Evolutionary conservation across 2,888 invertebrate species (phyloP).

Genomic region (Apodemia duryi): DNA sequence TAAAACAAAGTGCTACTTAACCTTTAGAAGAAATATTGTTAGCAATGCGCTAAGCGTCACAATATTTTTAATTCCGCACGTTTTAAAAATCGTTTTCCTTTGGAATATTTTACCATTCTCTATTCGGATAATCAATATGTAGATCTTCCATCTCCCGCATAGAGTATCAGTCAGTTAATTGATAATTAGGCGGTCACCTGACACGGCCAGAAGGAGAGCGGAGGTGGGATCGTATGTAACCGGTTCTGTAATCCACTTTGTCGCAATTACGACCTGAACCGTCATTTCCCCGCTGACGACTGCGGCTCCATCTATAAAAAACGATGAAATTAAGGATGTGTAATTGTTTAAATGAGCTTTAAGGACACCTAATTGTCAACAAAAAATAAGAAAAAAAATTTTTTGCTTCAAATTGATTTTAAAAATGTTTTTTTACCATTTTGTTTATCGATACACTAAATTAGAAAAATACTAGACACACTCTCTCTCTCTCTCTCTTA

Average conservation of each 20-base stretch:
- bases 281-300: conserved; percentile 81
- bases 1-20: background rate
- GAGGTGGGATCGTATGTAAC: conserved; percentile 94
- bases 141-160: background rate
- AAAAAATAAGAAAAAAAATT: background rate
- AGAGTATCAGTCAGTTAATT: background rate
- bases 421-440: too few relatives aligned
- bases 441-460: too few relatives aligned
- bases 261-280: conserved; percentile 78
- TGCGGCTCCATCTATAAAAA: conserved; percentile 88
- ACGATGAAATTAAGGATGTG: background rate
- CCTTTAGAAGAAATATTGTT: background rate
- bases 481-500: too few relatives aligned
- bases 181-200: conserved; percentile 84
- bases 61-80: background rate
- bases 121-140: background rate
- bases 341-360: background rate
- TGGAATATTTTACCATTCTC: background rate
- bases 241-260: conserved; percentile 89
- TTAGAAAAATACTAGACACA: too few relatives aligned
- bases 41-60: background rate
- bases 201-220: conserved; percentile 96
- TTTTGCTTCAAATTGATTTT: too few relatives aligned
- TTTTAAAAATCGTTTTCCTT: background rate
- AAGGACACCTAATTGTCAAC: background rate